Evolutionary conservation across 1,140 invertebrate genomes (phyloP), one percentile per base, ranked within the genome.

Genomic region (Drosophila carrolli): DNA sequence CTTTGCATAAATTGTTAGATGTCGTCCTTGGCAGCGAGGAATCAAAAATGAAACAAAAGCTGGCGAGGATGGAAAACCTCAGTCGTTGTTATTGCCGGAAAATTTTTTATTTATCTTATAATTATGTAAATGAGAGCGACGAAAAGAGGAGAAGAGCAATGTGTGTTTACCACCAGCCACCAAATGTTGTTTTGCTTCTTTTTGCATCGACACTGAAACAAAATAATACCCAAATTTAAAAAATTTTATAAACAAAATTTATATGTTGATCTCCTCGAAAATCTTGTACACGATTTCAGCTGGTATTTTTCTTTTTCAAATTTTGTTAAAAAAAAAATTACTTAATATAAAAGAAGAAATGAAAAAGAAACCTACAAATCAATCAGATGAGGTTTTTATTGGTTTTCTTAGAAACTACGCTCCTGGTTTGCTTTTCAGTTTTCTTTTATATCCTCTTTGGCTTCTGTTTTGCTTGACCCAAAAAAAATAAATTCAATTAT

Each of bases 101-200:
- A 77, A 83, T 82, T 89, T 72, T 72, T 88, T 83, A 89, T 88
- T 88, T 88, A 88, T 89, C 83, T 89, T 88, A 77, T 88, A 88
- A 88, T 88, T 88, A 88, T 88, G 83, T 54, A 89, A 88, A 88
- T 88, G 63, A 58, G 19, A 50, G 58, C 27, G 47, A 37, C 44
- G 14, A 11, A 14, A 16, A 8, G 29, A 19, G 11, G 48, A 13
- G 37, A 8, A 35, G 11, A 16, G 51, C 50, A 44, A 10, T 59
- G 65, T 59, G 54, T 27, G 44, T 35, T 38, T 50, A 35, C 50
- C 43, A 16, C 35, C 43, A 27, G 7, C 16, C 14, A 44, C 23
- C 60, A 38, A 54, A 63, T 79, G 38, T 66, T 61, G 71, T 65
- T 83, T 80, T 84, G 71, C 71, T 79, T 80, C 72, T 84, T 83